Evolutionary conservation across 2,888 invertebrate genomes (phyloP).

Genomic region (Diarsia dahlii): DNA sequence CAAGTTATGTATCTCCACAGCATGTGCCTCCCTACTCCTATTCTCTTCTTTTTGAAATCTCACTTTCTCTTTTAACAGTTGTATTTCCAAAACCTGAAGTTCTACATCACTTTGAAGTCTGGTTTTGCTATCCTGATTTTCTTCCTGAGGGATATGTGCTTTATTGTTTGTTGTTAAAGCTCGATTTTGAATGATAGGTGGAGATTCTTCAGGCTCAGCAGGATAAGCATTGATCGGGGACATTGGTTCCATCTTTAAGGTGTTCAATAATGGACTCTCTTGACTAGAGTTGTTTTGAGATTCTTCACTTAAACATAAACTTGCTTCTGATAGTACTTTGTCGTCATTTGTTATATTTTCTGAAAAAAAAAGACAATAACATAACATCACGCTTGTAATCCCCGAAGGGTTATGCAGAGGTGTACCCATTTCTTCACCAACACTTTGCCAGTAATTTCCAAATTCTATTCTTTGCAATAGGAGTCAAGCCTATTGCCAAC

Average conservation of each 20-base stretch:
- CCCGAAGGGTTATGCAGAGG: no score
- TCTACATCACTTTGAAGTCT: conserved; percentile 12
- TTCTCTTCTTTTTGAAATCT: conserved; percentile 27
- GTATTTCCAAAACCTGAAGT: conserved; percentile 23
- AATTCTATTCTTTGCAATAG: no score
- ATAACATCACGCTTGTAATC: no score
- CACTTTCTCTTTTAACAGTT: conserved; percentile 43
- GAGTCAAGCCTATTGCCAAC: no score
- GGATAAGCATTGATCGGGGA: conserved; percentile 12
- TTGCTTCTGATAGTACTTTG: conserved; percentile 3
- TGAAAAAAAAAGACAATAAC: background rate
- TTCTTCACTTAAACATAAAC: conserved; percentile 31
- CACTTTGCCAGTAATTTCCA: no score
- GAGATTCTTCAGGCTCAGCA: background rate
- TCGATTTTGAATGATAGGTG: background rate
- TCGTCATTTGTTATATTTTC: conserved; percentile 11
- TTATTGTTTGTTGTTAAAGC: background rate
- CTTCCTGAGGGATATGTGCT: background rate
- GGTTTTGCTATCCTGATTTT: background rate
- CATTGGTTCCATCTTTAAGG: conserved; percentile 36
- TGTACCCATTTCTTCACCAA: no score
- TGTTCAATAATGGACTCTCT: conserved; percentile 2
- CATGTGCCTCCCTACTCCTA: conserved; percentile 8
- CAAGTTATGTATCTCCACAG: conserved; percentile 21
- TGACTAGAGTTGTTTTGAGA: conserved; percentile 21